Conservation (phyloP, 2,797 vertebrate species). For the Clarias fuscus region DNA sequence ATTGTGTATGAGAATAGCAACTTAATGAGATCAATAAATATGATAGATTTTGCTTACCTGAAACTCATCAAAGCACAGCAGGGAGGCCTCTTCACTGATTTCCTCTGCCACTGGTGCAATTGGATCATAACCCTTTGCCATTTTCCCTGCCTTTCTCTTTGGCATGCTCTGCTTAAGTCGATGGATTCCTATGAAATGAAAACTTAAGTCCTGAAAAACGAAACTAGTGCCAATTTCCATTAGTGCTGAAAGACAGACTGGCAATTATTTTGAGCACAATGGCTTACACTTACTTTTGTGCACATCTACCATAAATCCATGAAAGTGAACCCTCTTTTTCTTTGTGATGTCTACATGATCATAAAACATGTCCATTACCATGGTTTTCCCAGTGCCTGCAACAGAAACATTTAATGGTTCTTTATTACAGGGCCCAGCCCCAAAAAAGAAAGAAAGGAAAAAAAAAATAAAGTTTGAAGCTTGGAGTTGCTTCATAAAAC, state of each 20-base stretch:
- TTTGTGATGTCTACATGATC: constrained; percentile 84
- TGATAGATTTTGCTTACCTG: constrained; percentile 77
- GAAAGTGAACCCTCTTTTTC: constrained; percentile 97
- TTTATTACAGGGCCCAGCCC: background rate
- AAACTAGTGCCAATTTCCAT: background rate
- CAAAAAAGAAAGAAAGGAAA: too few relatives aligned
- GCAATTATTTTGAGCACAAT: background rate
- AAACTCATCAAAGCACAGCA: constrained; percentile 98
- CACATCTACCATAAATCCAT: constrained; percentile 98
- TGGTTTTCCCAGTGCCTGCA: constrained; percentile 97
- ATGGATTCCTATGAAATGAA: constrained; percentile 84
- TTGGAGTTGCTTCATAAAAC: too few relatives aligned
- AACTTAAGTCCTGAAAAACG: background rate
- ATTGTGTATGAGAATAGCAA: background rate
- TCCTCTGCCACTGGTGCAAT: constrained; percentile 94
- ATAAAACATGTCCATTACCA: constrained; percentile 99
- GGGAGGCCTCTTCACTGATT: constrained; percentile 88
- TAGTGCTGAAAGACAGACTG: background rate
- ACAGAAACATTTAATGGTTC: constrained; percentile 26
- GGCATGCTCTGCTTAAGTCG: constrained; percentile 93
- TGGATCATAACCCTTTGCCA: constrained; percentile 93
- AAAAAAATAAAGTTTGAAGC: too few relatives aligned
- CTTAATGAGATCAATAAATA: background rate
- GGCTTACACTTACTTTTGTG: constrained; percentile 86
- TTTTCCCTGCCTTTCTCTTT: constrained; percentile 89